A percentile compares a stretch with the other conserved stretches of the same genome.
Conservation (phyloP, 2,113 vertebrate species). For the Cygnus atratus region DNA sequence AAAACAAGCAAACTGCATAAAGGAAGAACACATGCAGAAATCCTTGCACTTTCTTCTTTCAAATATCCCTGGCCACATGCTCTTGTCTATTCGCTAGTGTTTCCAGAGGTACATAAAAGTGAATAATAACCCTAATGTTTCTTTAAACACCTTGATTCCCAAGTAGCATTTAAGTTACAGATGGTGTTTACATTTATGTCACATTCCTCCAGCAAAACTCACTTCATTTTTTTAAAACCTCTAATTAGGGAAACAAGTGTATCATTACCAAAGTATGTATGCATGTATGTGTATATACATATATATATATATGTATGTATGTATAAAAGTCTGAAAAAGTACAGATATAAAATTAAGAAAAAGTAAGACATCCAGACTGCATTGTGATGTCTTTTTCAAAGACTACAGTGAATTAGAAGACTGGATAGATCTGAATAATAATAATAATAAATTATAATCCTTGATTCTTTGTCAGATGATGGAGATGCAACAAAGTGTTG, state of each 20-base stretch:
- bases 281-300: neutral
- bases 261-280: neutral
- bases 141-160: neutral
- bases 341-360: neutral
- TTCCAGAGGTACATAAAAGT: neutral
- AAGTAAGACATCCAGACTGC: neutral
- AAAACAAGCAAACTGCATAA: neutral
- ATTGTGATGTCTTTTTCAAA: neutral
- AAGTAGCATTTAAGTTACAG: neutral
- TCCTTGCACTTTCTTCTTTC: neutral
- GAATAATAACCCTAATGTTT: neutral
- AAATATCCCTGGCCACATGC: neutral
- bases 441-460: neutral
- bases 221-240: neutral
- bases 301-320: neutral
- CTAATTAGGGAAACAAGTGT: neutral
- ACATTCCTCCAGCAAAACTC: neutral
- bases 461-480: neutral
- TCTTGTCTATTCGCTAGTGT: neutral
- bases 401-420: neutral
- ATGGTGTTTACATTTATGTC: neutral
- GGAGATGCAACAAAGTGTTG: constrained; percentile 21
- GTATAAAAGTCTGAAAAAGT: neutral
- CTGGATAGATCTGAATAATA: neutral
- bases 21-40: neutral